Percentiles rank a stretch among this genome's conserved stretches.
Conservation (phyloP, 2,113 vertebrate genomes). For the Zingel zingel region DNA sequence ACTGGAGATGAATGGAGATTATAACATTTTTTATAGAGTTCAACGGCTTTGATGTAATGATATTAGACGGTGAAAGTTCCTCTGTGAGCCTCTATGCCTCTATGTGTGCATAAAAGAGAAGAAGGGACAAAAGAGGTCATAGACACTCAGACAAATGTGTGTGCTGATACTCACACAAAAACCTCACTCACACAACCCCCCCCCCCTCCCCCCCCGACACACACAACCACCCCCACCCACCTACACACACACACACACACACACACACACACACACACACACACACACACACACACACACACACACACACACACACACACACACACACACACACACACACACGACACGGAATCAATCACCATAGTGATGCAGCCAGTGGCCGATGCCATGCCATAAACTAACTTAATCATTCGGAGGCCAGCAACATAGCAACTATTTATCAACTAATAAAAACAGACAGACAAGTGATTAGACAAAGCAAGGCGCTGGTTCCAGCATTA, state of each 20-base stretch:
- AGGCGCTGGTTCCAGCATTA: background rate
- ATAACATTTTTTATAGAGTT: conserved; percentile 51
- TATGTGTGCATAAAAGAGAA: conserved; percentile 60
- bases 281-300: conserved; percentile 12
- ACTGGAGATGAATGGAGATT: conserved; percentile 40
- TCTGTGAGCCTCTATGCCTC: conserved; percentile 32
- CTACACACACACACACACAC: background rate
- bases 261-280: conserved; percentile 8
- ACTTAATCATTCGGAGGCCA: conserved; percentile 62
- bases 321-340: conserved; percentile 10
- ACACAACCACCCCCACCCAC: conserved; percentile 25
- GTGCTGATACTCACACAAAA: background rate
- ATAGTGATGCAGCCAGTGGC: conserved; percentile 37
- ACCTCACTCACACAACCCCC: background rate
- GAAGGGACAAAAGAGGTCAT: conserved; percentile 61
- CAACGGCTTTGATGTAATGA: conserved; percentile 50
- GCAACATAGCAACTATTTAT: conserved; percentile 52
- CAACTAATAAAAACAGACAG: conserved; percentile 51
- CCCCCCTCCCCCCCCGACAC: conserved; percentile 10
- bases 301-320: background rate
- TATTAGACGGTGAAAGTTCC: conserved; percentile 26
- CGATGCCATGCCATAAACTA: conserved; percentile 53
- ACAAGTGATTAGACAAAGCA: conserved; percentile 40
- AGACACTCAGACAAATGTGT: conserved; percentile 25
- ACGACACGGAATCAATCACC: conserved; percentile 52